Conservation (phyloP, 2,113 vertebrate species). For the Cygnus buccinator region DNA sequence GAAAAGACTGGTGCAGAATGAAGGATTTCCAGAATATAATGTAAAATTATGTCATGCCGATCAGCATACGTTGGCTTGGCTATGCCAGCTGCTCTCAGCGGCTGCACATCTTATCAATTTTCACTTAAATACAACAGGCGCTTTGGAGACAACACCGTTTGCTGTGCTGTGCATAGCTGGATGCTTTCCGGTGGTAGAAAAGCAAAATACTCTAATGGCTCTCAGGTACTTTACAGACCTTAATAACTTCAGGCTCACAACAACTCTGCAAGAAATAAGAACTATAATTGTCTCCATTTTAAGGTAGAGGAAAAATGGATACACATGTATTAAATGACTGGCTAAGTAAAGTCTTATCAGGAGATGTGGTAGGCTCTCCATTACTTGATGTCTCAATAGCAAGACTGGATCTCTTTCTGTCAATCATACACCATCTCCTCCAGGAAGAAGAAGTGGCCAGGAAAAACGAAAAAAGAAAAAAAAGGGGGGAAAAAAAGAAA, state of each 20-base stretch:
- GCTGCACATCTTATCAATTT: neutral
- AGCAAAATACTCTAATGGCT: neutral
- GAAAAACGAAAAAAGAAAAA: too few relatives aligned
- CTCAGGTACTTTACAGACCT: neutral
- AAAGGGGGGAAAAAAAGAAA: too few relatives aligned
- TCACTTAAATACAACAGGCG: neutral
- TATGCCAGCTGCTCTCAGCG: neutral
- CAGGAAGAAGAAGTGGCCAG: neutral
- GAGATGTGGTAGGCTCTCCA: neutral
- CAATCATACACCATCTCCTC: neutral
- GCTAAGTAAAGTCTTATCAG: neutral
- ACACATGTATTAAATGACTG: neutral
- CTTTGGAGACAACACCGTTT: neutral
- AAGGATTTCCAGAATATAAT: neutral
- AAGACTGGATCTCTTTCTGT: neutral
- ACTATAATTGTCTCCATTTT: conserved; percentile 1
- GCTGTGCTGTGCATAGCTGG: neutral
- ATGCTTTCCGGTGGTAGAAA: rapidly evolving
- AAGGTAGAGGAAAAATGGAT: conserved; percentile 13
- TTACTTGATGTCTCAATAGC: conserved; percentile 10
- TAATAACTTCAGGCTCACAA: neutral
- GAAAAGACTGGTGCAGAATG: neutral
- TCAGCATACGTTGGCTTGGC: rapidly evolving
- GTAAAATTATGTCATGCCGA: neutral
- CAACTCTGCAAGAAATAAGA: neutral